Conservation (phyloP, 2,888 invertebrate genomes). For the Drosophila greeni region DNA sequence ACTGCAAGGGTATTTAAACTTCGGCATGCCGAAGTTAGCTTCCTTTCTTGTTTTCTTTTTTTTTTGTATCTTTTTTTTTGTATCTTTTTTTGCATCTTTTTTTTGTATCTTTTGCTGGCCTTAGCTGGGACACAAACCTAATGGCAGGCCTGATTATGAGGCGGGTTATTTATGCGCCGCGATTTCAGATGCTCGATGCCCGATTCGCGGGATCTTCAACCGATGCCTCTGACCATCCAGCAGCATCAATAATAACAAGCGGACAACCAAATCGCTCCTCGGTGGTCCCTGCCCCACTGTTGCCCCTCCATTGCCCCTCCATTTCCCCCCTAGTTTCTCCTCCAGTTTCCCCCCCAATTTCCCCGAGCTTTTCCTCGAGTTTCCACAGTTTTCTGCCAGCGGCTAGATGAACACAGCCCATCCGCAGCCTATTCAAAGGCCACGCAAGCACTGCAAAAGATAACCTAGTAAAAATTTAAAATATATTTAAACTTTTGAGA, state of each 20-base stretch:
- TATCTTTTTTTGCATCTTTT: not conserved
- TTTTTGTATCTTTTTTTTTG: too few relatives aligned
- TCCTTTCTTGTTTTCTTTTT: too few relatives aligned
- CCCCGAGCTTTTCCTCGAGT: conserved; percentile 4
- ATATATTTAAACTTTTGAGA: too few relatives aligned
- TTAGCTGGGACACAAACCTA: conserved; percentile 57
- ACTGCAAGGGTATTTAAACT: too few relatives aligned
- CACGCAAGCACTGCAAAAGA: not conserved
- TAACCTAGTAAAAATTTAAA: too few relatives aligned
- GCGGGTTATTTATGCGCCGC: conserved; percentile 49
- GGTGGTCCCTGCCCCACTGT: conserved; percentile 57
- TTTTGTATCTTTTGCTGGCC: conserved; percentile 31
- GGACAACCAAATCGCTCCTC: conserved; percentile 40
- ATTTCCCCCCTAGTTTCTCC: conserved; percentile 7
- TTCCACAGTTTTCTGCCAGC: conserved; percentile 9
- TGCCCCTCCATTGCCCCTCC: too few relatives aligned
- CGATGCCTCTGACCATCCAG: conserved; percentile 11
- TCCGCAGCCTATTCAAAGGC: conserved; percentile 33
- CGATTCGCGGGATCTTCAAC: conserved; percentile 16
- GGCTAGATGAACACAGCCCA: conserved; percentile 35
- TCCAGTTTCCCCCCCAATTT: not conserved
- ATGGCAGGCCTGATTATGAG: conserved; percentile 62
- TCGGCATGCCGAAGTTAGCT: too few relatives aligned
- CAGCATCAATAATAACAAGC: conserved; percentile 64
- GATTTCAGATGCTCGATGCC: conserved; percentile 22